These are phyloP conservation scores for Auanema freiburgensis DNA, from an alignment of 2,888 invertebrate species.

Conservation along the genomic window DNA sequence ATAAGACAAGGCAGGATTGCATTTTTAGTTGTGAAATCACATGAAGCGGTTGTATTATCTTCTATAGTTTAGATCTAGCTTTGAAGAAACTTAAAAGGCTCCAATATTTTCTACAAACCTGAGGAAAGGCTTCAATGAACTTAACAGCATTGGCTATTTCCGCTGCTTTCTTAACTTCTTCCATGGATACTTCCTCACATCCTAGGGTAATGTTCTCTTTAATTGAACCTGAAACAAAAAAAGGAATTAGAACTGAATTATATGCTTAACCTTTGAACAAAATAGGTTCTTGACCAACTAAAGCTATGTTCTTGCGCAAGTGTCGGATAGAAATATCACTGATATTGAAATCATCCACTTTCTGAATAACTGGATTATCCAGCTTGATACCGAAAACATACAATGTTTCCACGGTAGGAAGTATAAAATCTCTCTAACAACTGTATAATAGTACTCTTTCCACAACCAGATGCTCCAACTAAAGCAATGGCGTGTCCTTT, in stretches of 20 bases:
- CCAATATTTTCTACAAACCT: constrained; percentile 6
- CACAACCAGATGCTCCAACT: constrained; percentile 66
- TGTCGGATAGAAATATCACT: constrained; percentile 28
- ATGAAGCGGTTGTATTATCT: too few species aligned
- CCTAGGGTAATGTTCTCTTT: constrained; percentile 38
- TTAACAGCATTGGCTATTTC: constrained; percentile 37
- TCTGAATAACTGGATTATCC: constrained; percentile 23
- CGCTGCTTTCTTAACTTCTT: constrained; percentile 40
- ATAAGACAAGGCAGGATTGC: not conserved
- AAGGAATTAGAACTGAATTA: not conserved
- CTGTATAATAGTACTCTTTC: constrained; percentile 65
- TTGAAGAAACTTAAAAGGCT: too few species aligned
- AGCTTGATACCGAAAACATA: constrained; percentile 26
- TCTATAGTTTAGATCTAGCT: too few species aligned
- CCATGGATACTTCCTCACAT: constrained; percentile 23
- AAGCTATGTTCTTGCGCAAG: constrained; percentile 43
- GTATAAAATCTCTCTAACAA: constrained; percentile 66
- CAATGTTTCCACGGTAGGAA: constrained; percentile 59
- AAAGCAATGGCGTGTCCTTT: constrained; percentile 58
- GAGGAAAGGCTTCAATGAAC: constrained; percentile 44
- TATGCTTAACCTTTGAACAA: constrained; percentile 30
- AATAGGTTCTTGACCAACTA: constrained; percentile 53
- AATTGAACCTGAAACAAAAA: constrained; percentile 30
- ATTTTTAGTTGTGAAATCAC: not conserved
- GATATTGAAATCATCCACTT: constrained; percentile 35